phyloP scores from a whole-genome alignment of 2,888 invertebrate genomes.

The Dryocosmus kuriphilus region DNA sequence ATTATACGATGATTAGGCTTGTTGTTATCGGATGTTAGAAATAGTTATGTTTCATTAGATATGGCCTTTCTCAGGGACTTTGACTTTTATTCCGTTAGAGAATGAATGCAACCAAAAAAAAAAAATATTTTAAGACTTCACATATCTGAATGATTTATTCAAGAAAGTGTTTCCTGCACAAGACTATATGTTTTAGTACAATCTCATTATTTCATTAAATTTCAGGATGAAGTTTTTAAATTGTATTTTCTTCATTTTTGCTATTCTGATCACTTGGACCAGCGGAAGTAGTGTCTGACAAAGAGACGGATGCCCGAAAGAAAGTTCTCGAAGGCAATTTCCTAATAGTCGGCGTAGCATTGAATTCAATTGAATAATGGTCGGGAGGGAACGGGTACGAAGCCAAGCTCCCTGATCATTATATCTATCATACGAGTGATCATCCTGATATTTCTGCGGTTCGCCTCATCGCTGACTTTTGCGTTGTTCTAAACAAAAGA shows the following conservation, averaged over 20 bases:
- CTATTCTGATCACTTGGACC: slow-evolving; percentile 48
- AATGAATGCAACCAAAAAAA: too few relatives aligned
- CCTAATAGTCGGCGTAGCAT: slow-evolving; percentile 76
- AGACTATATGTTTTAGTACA: too few relatives aligned
- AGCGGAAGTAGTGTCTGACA: slow-evolving; percentile 67
- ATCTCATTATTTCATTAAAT: too few relatives aligned
- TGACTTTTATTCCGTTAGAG: too few relatives aligned
- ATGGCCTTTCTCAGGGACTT: slow-evolving; percentile 8
- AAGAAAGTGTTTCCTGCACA: too few relatives aligned
- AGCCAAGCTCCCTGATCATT: slow-evolving; percentile 74
- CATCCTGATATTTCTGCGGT: slow-evolving; percentile 72
- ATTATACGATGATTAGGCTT: slow-evolving; percentile 2
- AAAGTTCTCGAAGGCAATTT: slow-evolving; percentile 77
- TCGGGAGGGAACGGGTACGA: slow-evolving; percentile 57
- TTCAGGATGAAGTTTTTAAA: too few relatives aligned
- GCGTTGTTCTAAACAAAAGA: slow-evolving; percentile 5
- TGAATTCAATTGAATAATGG: slow-evolving; percentile 78
- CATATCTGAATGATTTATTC: too few relatives aligned
- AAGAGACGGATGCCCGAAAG: slow-evolving; percentile 74
- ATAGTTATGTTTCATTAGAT: slow-evolving; percentile 19
- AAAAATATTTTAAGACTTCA: too few relatives aligned
- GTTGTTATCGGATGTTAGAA: slow-evolving; percentile 25
- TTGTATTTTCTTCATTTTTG: background rate
- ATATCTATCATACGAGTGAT: slow-evolving; percentile 73
- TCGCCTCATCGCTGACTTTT: slow-evolving; percentile 61